Base-by-base conservation (phyloP, 2,797 vertebrate species). In the Decapterus maruadsi region DNA sequence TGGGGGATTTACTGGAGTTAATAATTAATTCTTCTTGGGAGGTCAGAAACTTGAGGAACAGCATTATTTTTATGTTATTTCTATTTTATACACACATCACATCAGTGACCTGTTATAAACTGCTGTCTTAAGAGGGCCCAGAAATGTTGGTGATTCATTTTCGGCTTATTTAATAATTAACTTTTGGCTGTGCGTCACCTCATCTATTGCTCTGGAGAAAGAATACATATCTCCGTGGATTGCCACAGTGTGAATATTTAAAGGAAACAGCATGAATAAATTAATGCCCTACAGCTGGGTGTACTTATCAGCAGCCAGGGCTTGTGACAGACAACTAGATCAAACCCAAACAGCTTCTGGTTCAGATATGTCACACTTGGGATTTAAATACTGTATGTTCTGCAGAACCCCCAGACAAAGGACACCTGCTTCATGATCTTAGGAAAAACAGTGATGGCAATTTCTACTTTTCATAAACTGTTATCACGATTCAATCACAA, bases 231-330 rank as follows among this genome's bases (percentile, higher is more conserved):
- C 85, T 91, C 83, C 43, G 61, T 68, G 72, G 84, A 88, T 89
- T 69, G 72, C 75, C 81, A 88, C 86, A 86, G 72, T 88, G 86
- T 92, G 89, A 91, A 91, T 93, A 90, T 93, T 91, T 87, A 90
- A 91, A 91, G 77, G 57, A 87, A 86, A 72, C 74, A 22, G 68
- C 84, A 90, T 90, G 76, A 92, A 92, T 93, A 91, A 91, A 93
- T 87, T 72, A 90, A 81, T 70, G 66, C 51, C 78, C 79, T 77
- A 78, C 81, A 85, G 84, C 82, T 87, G 86, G 60, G 77, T 84
- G 81, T 70, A 74, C 80, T 80, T 74, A 70, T 81, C 46, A 72
- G 65, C 81, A 81, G 82, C 77, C 72, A 78, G 84, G 55, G 74
- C 74, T 55, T 45, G 70, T 75, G 78, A 79, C 80, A 83, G 87